Percentiles rank a stretch among this genome's conserved stretches.
Evolutionary conservation across 2,113 vertebrate genomes (phyloP).

Genomic region (Aleadryas rufinucha): DNA sequence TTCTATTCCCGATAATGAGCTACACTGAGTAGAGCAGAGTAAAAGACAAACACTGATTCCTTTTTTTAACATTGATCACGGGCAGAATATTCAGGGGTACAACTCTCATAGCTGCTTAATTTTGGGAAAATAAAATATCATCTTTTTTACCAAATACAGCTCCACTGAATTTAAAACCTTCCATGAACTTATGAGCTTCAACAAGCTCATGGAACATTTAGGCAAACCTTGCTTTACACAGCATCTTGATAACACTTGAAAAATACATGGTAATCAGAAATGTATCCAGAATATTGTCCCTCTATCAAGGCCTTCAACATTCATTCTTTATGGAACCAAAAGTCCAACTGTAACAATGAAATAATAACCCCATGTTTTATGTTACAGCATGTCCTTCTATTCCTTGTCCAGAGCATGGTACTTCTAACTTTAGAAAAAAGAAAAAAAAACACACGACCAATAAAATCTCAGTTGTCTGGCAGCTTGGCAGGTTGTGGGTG

Average conservation of each 20-base stretch:
- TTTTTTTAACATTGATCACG: neutral
- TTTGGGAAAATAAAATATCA: neutral
- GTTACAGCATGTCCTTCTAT: neutral
- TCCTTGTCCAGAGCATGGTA: neutral
- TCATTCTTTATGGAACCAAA: neutral
- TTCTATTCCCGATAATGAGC: neutral
- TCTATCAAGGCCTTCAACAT: neutral
- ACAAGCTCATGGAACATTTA: neutral
- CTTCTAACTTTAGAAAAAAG: neutral
- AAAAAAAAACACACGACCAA: neutral
- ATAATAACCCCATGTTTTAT: neutral
- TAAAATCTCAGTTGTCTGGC: neutral
- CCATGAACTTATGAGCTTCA: neutral
- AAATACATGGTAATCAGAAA: neutral
- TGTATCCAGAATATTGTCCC: neutral
- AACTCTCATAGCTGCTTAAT: neutral
- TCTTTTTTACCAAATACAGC: neutral
- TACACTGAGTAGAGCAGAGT: neutral
- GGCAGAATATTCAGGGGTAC: neutral
- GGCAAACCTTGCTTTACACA: neutral
- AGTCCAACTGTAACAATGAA: neutral
- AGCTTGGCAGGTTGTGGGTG: neutral
- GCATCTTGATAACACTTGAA: neutral
- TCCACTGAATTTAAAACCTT: neutral
- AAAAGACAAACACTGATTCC: neutral